A percentile compares a stretch with the other conserved stretches of the same genome.
phyloP scores from a whole-genome alignment of 2,888 invertebrate species.

The Drosophila multiciliata region DNA sequence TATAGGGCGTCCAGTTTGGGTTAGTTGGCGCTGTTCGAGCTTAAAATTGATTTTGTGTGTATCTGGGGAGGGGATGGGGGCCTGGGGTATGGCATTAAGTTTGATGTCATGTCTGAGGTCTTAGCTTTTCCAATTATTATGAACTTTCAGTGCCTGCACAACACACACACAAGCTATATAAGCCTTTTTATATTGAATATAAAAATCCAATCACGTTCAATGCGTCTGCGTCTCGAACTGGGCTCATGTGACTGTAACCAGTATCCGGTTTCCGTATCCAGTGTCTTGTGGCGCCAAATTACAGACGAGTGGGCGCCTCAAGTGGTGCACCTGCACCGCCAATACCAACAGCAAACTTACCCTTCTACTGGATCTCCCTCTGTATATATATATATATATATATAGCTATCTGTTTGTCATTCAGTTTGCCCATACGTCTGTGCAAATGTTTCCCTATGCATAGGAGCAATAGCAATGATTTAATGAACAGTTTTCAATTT shows the following conservation, averaged over 20 bases:
- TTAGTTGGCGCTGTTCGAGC: conserved; percentile 30
- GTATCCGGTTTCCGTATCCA: conserved; percentile 11
- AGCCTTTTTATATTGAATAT: conserved; percentile 80
- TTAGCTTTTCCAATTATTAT: conserved; percentile 79
- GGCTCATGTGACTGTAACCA: conserved; percentile 2
- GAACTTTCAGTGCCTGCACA: conserved; percentile 59
- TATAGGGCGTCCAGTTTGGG: conserved; percentile 24
- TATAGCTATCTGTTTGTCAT: conserved; percentile 32
- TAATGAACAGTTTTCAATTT: conserved; percentile 80
- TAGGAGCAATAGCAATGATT: conserved; percentile 55
- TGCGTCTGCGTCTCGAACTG: conserved; percentile 27
- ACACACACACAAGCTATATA: conserved; percentile 57
- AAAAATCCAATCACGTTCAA: conserved; percentile 77
- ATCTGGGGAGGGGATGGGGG: neutral
- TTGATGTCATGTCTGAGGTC: conserved; percentile 42
- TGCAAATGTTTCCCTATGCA: conserved; percentile 27
- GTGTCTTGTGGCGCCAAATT: conserved; percentile 62
- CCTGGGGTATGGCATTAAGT: conserved; percentile 11
- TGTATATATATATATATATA: neutral
- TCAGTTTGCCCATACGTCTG: conserved; percentile 45
- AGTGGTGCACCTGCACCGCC: conserved; percentile 39
- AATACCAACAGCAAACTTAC: neutral
- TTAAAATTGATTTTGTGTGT: conserved; percentile 68
- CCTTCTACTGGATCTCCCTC: neutral
- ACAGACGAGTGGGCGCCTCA: conserved; percentile 62